Base-by-base conservation (phyloP, 2,888 invertebrate species). In the Eurytoma adleriae region DNA sequence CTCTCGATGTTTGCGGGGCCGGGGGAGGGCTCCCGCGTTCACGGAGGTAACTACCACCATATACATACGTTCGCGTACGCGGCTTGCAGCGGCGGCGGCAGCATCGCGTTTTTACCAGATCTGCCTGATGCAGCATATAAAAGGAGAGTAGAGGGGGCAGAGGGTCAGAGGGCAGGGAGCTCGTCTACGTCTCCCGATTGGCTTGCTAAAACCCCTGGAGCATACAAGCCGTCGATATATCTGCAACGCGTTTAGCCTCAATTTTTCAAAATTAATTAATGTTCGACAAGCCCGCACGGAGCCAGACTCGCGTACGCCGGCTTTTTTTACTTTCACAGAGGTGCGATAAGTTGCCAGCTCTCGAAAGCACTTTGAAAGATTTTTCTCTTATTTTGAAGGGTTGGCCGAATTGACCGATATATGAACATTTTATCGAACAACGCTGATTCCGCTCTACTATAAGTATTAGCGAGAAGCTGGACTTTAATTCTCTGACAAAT, bases 241-340 rank as follows among this genome's bases (percentile, higher is more conserved):
- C 86, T 72, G 86, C 61, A 78, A 18, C 71, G 72, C 88, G 88
- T 89, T 89, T 88, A 87, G 86, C 82, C 83, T 87, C 89, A 87
- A 89, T 90, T 90, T 90, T 90, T 89, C 89, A 89, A 89, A 89
- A 90, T 90, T 89, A 89, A 88, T 88, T 88, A 88, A 89, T 89
- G 87, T 88, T 87, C 88, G 89, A 90, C 90, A 89, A 88, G 80
- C 84, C 70, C 80, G 81, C 75, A 24, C 75, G 40, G 7, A 40
- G 56, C 27, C 10, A 13, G 27, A 18, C 12, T 7, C 24, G 50
- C 14, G 24, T 16, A n/a, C 14, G 27, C 24, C 16, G 24, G 3
- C 61, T 50, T 50, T 48, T 12, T 62, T 57, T 69, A 27, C 68
- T 75, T 61, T 68, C 54, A 5, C 27, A 30, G 1, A 20, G 50